phyloP scores from a whole-genome alignment of 2,113 vertebrate species.

The Reinhardtius hippoglossoides region DNA sequence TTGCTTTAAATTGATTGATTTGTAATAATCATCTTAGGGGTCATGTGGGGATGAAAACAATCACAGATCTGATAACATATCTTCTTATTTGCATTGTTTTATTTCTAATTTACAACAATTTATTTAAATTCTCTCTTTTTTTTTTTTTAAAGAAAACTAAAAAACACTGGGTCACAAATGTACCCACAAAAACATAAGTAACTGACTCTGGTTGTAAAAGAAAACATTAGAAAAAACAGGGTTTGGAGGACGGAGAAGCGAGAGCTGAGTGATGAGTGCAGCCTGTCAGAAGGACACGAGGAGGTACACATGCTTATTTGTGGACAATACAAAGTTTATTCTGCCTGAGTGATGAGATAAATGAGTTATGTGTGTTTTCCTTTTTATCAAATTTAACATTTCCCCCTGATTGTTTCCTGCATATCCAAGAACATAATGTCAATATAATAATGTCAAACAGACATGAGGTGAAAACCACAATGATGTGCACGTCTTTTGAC shows the following conservation, averaged over 20 bases:
- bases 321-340: conserved; percentile 37
- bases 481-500: too few species aligned
- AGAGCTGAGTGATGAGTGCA: conserved; percentile 5
- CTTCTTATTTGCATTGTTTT: too few species aligned
- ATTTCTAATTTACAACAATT: too few species aligned
- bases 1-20: too few species aligned
- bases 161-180: neutral
- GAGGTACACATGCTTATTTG: conserved; percentile 12
- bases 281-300: neutral
- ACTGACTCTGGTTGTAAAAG: neutral
- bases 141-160: neutral
- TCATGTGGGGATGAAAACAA: too few species aligned
- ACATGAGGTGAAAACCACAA: too few species aligned
- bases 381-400: conserved; percentile 17
- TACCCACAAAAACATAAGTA: neutral
- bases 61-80: too few species aligned
- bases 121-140: too few species aligned
- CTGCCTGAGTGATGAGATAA: conserved; percentile 53
- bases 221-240: neutral
- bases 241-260: neutral
- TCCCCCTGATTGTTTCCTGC: neutral
- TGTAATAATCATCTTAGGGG: too few species aligned
- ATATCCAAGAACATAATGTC: neutral
- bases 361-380: conserved; percentile 25
- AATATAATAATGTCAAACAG: too few species aligned